Base-by-base conservation (phyloP, 1,140 invertebrate species). In the Pseudachorutes palmiensis region DNA sequence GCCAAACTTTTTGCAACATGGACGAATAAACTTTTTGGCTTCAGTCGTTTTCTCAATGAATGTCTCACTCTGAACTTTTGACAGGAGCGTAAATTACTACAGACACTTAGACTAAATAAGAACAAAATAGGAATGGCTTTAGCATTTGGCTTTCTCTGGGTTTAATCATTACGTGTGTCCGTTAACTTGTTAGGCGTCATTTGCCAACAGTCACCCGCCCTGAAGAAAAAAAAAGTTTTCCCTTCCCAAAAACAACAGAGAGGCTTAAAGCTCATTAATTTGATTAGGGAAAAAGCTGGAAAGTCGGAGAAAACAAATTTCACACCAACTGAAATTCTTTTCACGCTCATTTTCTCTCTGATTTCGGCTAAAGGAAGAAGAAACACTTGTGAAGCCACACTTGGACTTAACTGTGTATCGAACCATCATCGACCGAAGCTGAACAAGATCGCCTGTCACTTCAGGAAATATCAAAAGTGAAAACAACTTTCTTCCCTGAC, bases 101-200 rank as follows among this genome's bases (percentile, higher is more conserved):
- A 55, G 51, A 55, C 51, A 55, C 51, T 55, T 55, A 55, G 51
- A 55, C 51, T 55, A 55, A 55, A 55, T 55, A 12, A 55, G 51
- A 26, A 41, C 5, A 41, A 41, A 41, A 41, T 9, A 5, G 19
- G 19, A 41, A 5, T 5, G 36, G 36, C 5, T 24, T 22, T 55
- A 5, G 9, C 51, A 55, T 55, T 55, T n/a, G n/a, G 24, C 5
- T 55, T 14, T 26, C 51, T 26, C 12, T 55, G n/a, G n/a, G n/a
- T 55, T 24, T 55, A 14, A 55, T 55, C 51, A 55, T 19, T 26
- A 55, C 51, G 9, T 55, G 24, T 55, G 51, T 55, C 9, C 51
- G 12, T 55, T 55, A 14, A 5, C 51, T 26, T 55, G 12, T 14
- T 3, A 9, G 5, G 12, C 24, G 9, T 14, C 12, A 14, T 55